phyloP scores from a whole-genome alignment of 2,797 vertebrate genomes.

The Mus spretus region DNA sequence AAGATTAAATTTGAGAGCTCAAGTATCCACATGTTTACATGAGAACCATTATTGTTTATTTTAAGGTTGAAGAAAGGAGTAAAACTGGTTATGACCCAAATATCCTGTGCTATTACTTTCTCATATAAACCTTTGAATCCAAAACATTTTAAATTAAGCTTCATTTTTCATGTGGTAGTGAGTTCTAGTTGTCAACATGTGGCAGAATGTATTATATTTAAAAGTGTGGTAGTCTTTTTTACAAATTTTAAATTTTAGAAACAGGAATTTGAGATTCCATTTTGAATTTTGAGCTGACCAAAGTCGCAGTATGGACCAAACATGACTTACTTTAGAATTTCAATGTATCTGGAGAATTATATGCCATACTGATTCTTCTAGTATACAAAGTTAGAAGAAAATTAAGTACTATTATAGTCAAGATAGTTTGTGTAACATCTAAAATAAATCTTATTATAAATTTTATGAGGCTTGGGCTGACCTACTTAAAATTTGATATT shows the following conservation, averaged over 20 bases:
- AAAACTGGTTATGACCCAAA: not conserved
- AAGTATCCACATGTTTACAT: not conserved
- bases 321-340: not conserved
- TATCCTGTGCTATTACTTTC: not conserved
- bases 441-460: conserved; percentile 41
- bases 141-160: conserved; percentile 20
- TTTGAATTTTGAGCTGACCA: not conserved
- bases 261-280: not conserved
- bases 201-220: not conserved
- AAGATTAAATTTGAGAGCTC: conserved; percentile 5
- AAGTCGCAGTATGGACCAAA: not conserved
- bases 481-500: conserved; percentile 7
- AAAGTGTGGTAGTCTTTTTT: conserved; percentile 19
- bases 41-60: not conserved
- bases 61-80: not conserved
- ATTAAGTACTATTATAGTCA: not conserved
- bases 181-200: not conserved
- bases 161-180: not conserved
- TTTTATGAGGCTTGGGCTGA: not conserved
- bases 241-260: not conserved
- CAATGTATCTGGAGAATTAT: not conserved
- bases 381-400: not conserved
- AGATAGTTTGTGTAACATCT: not conserved
- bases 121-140: conserved; percentile 3
- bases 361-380: not conserved